phyloP scores from a whole-genome alignment of 2,113 vertebrate genomes.

The Aleadryas rufinucha region DNA sequence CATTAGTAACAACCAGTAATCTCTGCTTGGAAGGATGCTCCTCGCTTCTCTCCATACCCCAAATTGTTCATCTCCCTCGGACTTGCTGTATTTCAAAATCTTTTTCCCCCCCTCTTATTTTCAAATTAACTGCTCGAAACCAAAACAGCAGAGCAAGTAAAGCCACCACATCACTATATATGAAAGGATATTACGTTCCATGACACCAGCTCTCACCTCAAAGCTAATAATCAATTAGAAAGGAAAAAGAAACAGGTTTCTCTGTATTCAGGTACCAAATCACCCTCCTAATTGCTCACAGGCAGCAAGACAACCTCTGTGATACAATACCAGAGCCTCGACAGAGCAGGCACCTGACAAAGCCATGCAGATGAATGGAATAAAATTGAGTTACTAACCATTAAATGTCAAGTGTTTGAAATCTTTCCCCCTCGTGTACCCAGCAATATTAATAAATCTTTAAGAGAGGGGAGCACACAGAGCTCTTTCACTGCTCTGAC shows the following conservation, averaged over 20 bases:
- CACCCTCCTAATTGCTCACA: background rate
- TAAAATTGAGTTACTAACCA: constrained; percentile 61
- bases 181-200: background rate
- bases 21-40: background rate
- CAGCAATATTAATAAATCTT: constrained; percentile 62
- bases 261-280: background rate
- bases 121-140: background rate
- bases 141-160: background rate
- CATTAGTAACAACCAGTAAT: constrained; percentile 21
- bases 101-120: background rate
- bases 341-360: background rate
- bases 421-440: constrained; percentile 14
- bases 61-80: background rate
- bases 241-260: background rate
- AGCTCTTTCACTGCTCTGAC: background rate
- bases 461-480: background rate
- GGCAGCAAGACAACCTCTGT: background rate
- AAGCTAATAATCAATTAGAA: background rate
- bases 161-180: background rate
- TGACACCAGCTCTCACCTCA: background rate
- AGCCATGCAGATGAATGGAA: constrained; percentile 46
- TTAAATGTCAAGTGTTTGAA: constrained; percentile 57
- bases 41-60: background rate
- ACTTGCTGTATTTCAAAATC: background rate
- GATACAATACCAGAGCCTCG: background rate